Evolutionary conservation across 1,140 invertebrate species (phyloP).

Genomic region (Drosophila takahashii): DNA sequence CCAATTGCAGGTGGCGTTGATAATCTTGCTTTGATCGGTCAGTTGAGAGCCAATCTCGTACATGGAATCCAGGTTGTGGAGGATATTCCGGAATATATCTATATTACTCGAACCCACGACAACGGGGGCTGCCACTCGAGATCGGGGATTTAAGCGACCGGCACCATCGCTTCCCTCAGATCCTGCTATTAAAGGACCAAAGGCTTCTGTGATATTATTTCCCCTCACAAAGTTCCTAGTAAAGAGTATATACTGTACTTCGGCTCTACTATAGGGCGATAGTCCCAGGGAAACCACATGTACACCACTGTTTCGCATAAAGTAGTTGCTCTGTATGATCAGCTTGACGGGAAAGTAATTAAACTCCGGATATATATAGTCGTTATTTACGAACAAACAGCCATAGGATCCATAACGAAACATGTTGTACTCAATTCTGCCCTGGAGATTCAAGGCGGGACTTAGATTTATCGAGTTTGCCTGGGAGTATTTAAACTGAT

Average conservation of each 20-base stretch:
- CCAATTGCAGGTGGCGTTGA: conserved; percentile 98
- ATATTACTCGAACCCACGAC: conserved; percentile 96
- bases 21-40: conserved; percentile 95
- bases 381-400: conserved; percentile 94
- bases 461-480: conserved; percentile 91
- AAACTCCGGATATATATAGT: conserved; percentile 89
- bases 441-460: conserved; percentile 93
- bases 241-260: conserved; percentile 92
- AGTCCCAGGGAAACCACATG: conserved; percentile 95
- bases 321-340: conserved; percentile 94
- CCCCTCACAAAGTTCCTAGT: conserved; percentile 94
- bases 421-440: conserved; percentile 93
- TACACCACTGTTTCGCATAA: conserved; percentile 93
- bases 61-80: conserved; percentile 94
- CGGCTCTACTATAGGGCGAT: conserved; percentile 91
- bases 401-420: conserved; percentile 93
- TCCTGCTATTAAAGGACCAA: conserved; percentile 88
- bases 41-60: conserved; percentile 98
- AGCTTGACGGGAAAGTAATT: conserved; percentile 90
- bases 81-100: conserved; percentile 94
- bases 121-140: conserved; percentile 94
- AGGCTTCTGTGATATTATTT: conserved; percentile 95
- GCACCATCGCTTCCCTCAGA: conserved; percentile 85
- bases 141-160: conserved; percentile 91
- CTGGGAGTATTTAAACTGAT: conserved; percentile 91